phyloP scores from a whole-genome alignment of 2,797 vertebrate genomes.

The Manis pentadactyla region DNA sequence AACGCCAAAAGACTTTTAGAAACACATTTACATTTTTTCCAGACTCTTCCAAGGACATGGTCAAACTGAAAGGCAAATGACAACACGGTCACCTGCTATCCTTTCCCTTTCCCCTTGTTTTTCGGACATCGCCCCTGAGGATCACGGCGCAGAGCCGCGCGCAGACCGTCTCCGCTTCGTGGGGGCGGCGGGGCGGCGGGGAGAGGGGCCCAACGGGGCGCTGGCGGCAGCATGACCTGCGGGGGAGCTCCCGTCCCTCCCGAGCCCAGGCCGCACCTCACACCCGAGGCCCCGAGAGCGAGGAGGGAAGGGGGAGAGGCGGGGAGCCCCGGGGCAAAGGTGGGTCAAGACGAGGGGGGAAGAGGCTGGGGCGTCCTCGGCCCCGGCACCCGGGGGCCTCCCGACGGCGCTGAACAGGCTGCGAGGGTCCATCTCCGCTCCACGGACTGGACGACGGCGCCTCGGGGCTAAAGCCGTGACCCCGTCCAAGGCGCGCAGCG shows the following conservation, averaged over 20 bases:
- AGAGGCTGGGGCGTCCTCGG: too few relatives aligned
- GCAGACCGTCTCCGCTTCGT: background rate
- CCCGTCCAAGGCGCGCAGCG: background rate
- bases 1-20: constrained; percentile 38
- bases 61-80: constrained; percentile 32
- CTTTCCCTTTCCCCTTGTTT: background rate
- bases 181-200: too few relatives aligned
- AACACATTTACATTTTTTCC: constrained; percentile 18
- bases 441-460: background rate
- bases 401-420: background rate
- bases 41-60: background rate
- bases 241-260: too few relatives aligned
- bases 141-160: background rate
- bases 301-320: too few relatives aligned
- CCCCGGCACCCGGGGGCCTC: background rate
- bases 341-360: too few relatives aligned
- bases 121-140: background rate
- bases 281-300: too few relatives aligned
- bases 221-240: too few relatives aligned
- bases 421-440: background rate
- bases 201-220: too few relatives aligned
- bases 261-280: too few relatives aligned
- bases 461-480: background rate
- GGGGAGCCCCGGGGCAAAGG: too few relatives aligned
- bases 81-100: background rate